phyloP scores from a whole-genome alignment of 2,113 vertebrate species.

The Cyanistes caeruleus region DNA sequence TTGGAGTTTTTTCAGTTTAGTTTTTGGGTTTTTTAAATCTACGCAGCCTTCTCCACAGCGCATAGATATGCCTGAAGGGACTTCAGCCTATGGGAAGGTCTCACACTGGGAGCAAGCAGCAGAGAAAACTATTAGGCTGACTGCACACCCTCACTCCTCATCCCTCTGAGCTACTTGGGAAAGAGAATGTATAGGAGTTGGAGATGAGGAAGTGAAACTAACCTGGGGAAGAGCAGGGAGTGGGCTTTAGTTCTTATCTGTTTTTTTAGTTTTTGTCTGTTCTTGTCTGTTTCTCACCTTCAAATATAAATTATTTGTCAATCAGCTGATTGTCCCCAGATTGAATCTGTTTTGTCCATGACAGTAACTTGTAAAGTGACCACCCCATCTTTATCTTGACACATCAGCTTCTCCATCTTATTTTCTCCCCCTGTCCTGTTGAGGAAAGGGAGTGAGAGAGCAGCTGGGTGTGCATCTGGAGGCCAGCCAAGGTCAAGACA shows the following conservation, averaged over 20 bases:
- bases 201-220: neutral
- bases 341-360: neutral
- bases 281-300: neutral
- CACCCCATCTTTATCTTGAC: rapidly evolving
- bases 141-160: neutral
- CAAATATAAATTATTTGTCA: neutral
- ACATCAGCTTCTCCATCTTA: rapidly evolving
- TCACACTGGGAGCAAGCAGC: neutral
- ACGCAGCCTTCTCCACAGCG: neutral
- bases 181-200: rapidly evolving
- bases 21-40: neutral
- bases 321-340: neutral
- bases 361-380: neutral
- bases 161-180: rapidly evolving
- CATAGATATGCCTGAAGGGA: neutral
- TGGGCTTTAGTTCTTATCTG: neutral
- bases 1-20: neutral
- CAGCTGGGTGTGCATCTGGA: neutral
- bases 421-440: neutral
- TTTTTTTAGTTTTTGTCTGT: neutral
- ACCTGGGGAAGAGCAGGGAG: neutral
- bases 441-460: neutral
- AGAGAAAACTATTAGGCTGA: neutral
- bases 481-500: neutral
- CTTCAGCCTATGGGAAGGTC: neutral